Conservation (phyloP, 2,888 invertebrate genomes). For the Perizoma flavofasciatum region DNA sequence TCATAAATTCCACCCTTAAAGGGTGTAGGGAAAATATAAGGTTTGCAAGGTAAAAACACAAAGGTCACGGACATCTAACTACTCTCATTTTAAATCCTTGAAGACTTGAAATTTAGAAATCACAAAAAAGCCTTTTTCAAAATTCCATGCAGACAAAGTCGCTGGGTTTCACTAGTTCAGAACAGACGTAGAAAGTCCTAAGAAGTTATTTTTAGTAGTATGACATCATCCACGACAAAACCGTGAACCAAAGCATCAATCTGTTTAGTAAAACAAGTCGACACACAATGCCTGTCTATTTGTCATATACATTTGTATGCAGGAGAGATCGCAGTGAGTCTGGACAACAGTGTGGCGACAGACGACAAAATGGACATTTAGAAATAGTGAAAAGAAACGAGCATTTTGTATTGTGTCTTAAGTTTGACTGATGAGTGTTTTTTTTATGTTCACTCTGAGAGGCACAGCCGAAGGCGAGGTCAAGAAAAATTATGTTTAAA, state of each 20-base stretch:
- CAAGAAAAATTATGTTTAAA: no score
- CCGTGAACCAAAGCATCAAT: constrained; percentile 2
- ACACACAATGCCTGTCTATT: constrained; percentile 36
- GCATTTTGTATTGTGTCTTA: constrained; percentile 34
- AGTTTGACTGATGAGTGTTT: neutral
- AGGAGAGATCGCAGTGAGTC: constrained; percentile 13
- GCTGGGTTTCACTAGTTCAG: no score
- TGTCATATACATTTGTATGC: constrained; percentile 60
- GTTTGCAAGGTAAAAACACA: no score
- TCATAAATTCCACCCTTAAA: no score
- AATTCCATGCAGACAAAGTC: no score
- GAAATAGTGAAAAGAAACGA: constrained; percentile 41
- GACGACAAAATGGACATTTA: constrained; percentile 53
- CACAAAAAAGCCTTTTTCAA: no score
- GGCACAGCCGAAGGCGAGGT: no score
- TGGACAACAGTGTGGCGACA: constrained; percentile 24
- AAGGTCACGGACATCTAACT: no score
- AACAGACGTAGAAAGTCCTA: neutral
- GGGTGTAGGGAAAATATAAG: no score
- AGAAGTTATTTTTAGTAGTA: constrained; percentile 4
- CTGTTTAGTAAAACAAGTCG: constrained; percentile 30
- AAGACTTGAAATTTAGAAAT: no score
- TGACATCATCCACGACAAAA: constrained; percentile 12
- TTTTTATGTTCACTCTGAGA: no score
- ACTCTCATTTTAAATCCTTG: no score